Evolutionary conservation across 2,113 vertebrate genomes (phyloP).

Genomic region (Egretta garzetta): DNA sequence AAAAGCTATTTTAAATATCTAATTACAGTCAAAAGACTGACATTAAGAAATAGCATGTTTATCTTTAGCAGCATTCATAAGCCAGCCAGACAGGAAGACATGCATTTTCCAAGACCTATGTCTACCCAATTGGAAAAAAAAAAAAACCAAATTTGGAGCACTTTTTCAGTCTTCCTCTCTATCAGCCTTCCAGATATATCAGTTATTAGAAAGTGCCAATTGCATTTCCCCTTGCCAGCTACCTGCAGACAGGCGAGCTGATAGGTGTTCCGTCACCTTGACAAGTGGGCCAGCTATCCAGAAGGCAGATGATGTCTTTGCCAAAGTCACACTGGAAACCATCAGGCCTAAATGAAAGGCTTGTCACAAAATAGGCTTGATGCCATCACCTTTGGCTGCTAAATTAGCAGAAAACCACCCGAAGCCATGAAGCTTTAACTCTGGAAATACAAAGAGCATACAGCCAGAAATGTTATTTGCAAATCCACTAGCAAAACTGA

Average conservation of each 20-base stretch:
- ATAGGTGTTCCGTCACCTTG: constrained; percentile 18
- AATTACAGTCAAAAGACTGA: neutral
- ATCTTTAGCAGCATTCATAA: neutral
- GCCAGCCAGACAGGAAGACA: neutral
- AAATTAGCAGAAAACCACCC: constrained; percentile 4
- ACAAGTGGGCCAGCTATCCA: constrained; percentile 3
- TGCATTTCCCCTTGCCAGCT: constrained; percentile 6
- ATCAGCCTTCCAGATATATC: neutral
- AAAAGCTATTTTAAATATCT: neutral
- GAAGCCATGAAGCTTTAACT: neutral
- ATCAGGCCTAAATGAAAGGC: constrained; percentile 14
- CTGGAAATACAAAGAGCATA: neutral
- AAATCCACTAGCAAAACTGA: neutral
- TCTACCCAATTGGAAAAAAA: neutral
- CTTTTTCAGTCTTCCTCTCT: neutral
- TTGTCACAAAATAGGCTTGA: neutral
- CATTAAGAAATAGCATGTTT: neutral
- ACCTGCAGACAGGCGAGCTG: neutral
- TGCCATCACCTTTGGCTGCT: neutral
- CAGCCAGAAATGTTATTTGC: neutral
- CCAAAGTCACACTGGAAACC: constrained; percentile 41
- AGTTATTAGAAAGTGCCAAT: neutral
- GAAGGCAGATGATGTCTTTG: constrained; percentile 4
- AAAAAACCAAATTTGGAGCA: neutral
- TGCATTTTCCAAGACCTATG: neutral